These are phyloP conservation scores for Lydus trimaculatus DNA, from an alignment of 2,888 invertebrate genomes.

Conservation along the genomic window DNA sequence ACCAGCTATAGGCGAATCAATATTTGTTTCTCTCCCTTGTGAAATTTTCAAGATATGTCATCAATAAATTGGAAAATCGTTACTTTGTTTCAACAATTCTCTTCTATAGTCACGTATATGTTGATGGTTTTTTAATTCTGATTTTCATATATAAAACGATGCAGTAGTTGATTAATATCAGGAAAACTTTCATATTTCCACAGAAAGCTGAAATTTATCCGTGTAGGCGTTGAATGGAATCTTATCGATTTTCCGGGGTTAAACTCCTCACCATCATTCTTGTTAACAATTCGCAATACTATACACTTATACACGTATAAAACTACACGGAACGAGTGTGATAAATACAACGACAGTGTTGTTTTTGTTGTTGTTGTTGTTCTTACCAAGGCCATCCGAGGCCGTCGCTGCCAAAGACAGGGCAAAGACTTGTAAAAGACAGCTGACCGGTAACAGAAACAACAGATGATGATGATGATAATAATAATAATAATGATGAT, in stretches of 20 bases:
- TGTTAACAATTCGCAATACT: background rate
- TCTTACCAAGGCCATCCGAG: constrained; percentile 44
- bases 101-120: too few species aligned
- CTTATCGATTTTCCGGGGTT: constrained; percentile 3
- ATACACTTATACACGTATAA: background rate
- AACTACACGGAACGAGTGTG: background rate
- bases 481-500: background rate
- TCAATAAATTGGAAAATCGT: background rate
- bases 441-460: constrained; percentile 15
- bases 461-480: constrained; percentile 5
- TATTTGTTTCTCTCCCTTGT: background rate
- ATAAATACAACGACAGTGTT: background rate
- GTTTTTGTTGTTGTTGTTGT: constrained; percentile 15
- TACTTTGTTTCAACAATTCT: too few species aligned
- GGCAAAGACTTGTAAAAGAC: constrained; percentile 20
- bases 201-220: background rate
- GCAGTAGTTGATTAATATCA: background rate
- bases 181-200: background rate
- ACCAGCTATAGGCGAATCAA: background rate
- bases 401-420: constrained; percentile 22
- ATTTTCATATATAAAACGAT: too few species aligned
- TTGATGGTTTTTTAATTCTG: too few species aligned
- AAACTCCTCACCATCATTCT: background rate
- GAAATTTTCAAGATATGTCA: background rate
- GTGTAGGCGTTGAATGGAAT: background rate